Evolutionary conservation across 2,113 vertebrate species (phyloP), one percentile per base, ranked within the genome.

Genomic region (Atlantisia rogersi): DNA sequence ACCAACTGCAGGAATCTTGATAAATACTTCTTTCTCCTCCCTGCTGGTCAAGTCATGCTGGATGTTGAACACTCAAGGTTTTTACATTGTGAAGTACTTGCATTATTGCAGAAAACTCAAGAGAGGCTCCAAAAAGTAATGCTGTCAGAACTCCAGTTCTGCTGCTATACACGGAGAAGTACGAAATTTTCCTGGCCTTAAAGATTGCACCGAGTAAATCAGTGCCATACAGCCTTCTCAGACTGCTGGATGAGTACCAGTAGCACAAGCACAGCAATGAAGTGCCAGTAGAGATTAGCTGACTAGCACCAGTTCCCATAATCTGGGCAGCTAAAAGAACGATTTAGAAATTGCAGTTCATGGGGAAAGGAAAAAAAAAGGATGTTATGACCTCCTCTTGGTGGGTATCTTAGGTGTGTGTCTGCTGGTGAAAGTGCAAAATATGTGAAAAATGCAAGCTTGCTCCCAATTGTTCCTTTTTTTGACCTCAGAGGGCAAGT

Each of bases 341-440:
- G 2, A 31, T 42, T 55, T 67, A 56, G 42, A 50, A 82, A 40
- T 11, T 16, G 13, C 64, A 19, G 5, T 37, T 82, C 22, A 53
- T 0, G 2, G 53, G 20, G 11, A 75, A 91, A 76, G 6, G 9
- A 28, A 35, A 55, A 55, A 55, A 55, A 9, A 11, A 8, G 79
- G 58, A 6, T 62, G 15, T 11, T 26, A 3, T 4, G 18, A 42
- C 13, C 0, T 0, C 14, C 13, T 37, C 2, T 79, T 40, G 37
- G 10, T 1, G 5, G 16, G 2, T 46, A 18, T 31, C 17, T 62
- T 44, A 39, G 26, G 29, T 24, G 32, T 10, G 13, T 50, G 31
- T 11, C 25, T 53, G 48, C 37, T 74, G 39, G 16, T 74, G 60
- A 80, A 90, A 53, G 10, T 21, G 39, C 53, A 81, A 77, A 35